Conservation (phyloP, 2,888 invertebrate genomes). For the Aricia artaxerxes region DNA sequence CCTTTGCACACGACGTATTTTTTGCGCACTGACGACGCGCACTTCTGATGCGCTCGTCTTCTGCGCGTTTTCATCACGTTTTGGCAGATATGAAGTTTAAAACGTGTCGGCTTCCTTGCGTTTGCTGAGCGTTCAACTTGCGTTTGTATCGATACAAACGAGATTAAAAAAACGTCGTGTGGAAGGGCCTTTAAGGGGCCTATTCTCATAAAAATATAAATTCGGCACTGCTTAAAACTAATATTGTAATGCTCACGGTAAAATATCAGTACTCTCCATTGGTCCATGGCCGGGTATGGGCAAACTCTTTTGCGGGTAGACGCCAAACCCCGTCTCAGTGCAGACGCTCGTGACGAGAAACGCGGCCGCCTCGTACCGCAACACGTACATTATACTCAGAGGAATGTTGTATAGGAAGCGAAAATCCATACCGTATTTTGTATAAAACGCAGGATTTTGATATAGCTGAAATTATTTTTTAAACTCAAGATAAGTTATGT, state of each 20-base stretch:
- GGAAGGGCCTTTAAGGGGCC: too few relatives aligned
- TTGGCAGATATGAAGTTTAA: too few relatives aligned
- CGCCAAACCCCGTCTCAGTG: slow-evolving; percentile 90
- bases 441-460: slow-evolving; percentile 83
- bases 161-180: too few relatives aligned
- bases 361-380: slow-evolving; percentile 88
- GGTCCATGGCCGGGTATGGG: slow-evolving; percentile 90
- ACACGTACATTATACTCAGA: slow-evolving; percentile 86
- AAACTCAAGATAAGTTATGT: too few relatives aligned
- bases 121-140: too few relatives aligned
- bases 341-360: slow-evolving; percentile 90
- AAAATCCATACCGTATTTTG: slow-evolving; percentile 81
- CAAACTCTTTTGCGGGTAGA: slow-evolving; percentile 86
- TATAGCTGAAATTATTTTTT: slow-evolving; percentile 82
- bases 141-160: too few relatives aligned
- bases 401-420: slow-evolving; percentile 89
- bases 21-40: too few relatives aligned
- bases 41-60: too few relatives aligned
- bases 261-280: slow-evolving; percentile 59
- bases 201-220: too few relatives aligned
- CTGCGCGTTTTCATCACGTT: too few relatives aligned
- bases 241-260: slow-evolving; percentile 59
- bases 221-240: slow-evolving; percentile 33
- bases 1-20: too few relatives aligned
- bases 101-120: too few relatives aligned